Evolutionary conservation across 2,888 invertebrate genomes (phyloP).

Genomic region (Gisinianus flammeolus): DNA sequence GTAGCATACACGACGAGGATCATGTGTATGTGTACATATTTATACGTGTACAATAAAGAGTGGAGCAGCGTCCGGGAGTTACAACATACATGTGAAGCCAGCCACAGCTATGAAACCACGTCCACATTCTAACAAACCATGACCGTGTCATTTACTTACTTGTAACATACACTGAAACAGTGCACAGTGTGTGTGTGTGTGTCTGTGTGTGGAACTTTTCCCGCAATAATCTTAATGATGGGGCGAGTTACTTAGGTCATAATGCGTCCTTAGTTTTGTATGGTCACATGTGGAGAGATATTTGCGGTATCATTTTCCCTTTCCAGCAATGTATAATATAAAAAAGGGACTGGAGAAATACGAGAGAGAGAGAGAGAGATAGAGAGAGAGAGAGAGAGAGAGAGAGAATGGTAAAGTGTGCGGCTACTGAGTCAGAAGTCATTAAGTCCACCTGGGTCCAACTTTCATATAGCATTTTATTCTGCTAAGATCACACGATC

Average conservation of each 20-base stretch:
- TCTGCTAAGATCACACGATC: constrained; percentile 53
- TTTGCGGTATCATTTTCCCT: constrained; percentile 52
- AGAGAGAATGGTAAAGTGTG: constrained; percentile 33
- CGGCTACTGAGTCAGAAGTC: constrained; percentile 55
- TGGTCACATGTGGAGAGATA: constrained; percentile 49
- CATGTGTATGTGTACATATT: background rate
- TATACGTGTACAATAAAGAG: background rate
- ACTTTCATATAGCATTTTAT: constrained; percentile 50
- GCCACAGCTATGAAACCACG: background rate
- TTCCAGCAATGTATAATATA: constrained; percentile 45
- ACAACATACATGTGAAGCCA: background rate
- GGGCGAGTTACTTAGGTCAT: constrained; percentile 54
- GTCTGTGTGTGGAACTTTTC: background rate
- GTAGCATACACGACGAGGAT: background rate
- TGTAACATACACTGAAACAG: background rate
- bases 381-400: background rate
- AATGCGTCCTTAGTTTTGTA: constrained; percentile 49
- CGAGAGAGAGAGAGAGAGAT: constrained; percentile 25
- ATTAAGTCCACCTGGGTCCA: constrained; percentile 59
- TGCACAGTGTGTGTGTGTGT: background rate
- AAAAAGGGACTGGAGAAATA: constrained; percentile 32
- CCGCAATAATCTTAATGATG: constrained; percentile 50
- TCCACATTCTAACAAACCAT: background rate
- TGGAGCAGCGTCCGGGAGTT: background rate
- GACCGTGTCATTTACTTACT: background rate